Evolutionary conservation across 2,888 invertebrate species (phyloP), one percentile per base, ranked within the genome.

Genomic region (Acanthococcus lagerstroemiae): DNA sequence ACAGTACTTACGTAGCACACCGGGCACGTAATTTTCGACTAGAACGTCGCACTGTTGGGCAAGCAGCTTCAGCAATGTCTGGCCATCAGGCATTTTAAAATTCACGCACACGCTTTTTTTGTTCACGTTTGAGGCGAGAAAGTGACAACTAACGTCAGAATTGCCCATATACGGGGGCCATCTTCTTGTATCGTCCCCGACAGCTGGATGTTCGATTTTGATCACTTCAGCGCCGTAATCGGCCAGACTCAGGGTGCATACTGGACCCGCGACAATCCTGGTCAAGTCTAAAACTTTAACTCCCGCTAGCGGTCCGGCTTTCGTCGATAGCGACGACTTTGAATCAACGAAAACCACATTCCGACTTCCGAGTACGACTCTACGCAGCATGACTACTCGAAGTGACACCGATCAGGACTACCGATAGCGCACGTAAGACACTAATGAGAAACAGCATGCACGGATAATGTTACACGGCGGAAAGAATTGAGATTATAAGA

Each of bases 21-120:
- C 95, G 0, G 97, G 95, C 0, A 96, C 79, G 77, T 87, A 97
- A 77, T 97, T 97, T 76, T 97, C 96, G 1, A 97, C 82, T 2
- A 96, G 74, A 6, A 97, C 84, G 79, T 97, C 96, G 74, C 87
- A 86, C 73, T 85, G 83, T 55, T 76, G 77, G 0, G 86, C 88
- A 70, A 96, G 76, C 70, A 90, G 83, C 70, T 84, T 80, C 27
- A 91, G 78, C 7, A 92, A 75, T 54, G 80, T 71, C 69, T 75
- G 76, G 69, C 93, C 90, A 73, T 81, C 78, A 19, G 79, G 74
- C 2, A 80, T 79, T 75, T 91, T 92, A 37, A 96, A 78, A 77
- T 97, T 85, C 58, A 97, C 79, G 73, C 90, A 90, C 27, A 95
- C 79, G 76, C 95, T 95, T 76, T 89, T 88, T 77, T 97, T 97